Conservation (phyloP, 1,140 invertebrate genomes). For the Megalonaias nervosa region DNA sequence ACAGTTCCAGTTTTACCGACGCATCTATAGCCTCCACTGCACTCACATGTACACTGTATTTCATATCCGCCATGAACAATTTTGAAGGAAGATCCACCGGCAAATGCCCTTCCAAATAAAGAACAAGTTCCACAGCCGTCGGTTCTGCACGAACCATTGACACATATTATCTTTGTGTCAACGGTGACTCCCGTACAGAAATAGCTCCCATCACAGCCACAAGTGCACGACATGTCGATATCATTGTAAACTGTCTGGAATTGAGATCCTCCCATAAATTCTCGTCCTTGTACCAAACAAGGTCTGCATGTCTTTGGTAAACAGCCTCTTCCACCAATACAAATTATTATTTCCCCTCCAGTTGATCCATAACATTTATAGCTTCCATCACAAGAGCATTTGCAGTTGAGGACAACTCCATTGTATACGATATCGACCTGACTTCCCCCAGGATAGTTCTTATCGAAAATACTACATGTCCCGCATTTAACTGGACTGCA, state of each 20-base stretch:
- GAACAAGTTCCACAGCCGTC: slow-evolving; percentile 12
- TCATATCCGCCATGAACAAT: slow-evolving; percentile 20
- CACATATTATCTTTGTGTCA: slow-evolving; percentile 23
- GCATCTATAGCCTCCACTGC: slow-evolving; percentile 24
- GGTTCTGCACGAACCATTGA: slow-evolving; percentile 9
- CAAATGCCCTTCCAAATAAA: slow-evolving; percentile 24
- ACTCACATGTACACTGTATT: slow-evolving; percentile 19
- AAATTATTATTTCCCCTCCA: neutral
- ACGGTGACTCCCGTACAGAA: slow-evolving; percentile 15
- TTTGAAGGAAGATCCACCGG: slow-evolving; percentile 12
- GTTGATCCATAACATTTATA: slow-evolving; percentile 13
- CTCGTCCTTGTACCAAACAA: slow-evolving; percentile 13
- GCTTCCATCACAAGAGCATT: slow-evolving; percentile 24
- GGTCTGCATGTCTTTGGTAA: slow-evolving; percentile 1
- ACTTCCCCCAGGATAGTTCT: slow-evolving; percentile 5
- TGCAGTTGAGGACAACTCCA: slow-evolving; percentile 18
- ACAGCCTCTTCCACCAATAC: slow-evolving; percentile 6
- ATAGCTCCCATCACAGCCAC: slow-evolving; percentile 28
- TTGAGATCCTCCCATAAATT: neutral
- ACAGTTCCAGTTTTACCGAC: slow-evolving; percentile 4
- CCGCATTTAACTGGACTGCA: slow-evolving; percentile 17
- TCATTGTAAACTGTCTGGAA: slow-evolving; percentile 18
- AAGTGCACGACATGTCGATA: slow-evolving; percentile 25
- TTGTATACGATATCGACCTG: slow-evolving; percentile 12
- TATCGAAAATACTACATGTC: slow-evolving; percentile 25